Conservation (phyloP, 35 echinoderm and acorn worm genomes). For the Apostichopus parvimensis region DNA sequence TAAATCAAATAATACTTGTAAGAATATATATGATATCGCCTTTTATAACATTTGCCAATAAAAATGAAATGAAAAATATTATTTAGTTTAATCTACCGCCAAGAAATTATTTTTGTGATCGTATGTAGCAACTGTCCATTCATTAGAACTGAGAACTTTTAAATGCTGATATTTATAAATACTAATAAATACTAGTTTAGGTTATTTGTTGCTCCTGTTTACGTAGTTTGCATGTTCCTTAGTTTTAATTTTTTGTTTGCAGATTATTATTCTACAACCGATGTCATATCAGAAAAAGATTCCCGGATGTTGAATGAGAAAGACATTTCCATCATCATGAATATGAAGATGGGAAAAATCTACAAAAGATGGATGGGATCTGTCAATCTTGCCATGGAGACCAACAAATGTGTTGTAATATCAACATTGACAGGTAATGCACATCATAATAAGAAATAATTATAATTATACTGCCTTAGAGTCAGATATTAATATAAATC, state of each 20-base stretch:
- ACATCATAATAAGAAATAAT: too few relatives aligned
- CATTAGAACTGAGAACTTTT: too few relatives aligned
- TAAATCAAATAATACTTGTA: background rate
- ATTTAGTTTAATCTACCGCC: background rate
- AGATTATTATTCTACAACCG: slow-evolving; percentile 31
- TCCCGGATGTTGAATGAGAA: background rate
- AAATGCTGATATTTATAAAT: too few relatives aligned
- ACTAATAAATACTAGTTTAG: too few relatives aligned
- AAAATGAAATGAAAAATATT: background rate
- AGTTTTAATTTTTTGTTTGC: background rate
- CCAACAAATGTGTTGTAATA: slow-evolving; percentile 25
- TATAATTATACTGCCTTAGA: too few relatives aligned
- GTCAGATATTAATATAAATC: too few relatives aligned
- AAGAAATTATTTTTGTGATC: background rate
- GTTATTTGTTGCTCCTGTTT: too few relatives aligned
- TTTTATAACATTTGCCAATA: background rate
- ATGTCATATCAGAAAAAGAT: slow-evolving; percentile 3
- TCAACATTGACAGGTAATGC: background rate
- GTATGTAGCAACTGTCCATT: background rate
- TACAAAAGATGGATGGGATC: slow-evolving; percentile 40
- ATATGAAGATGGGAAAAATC: slow-evolving; percentile 33
- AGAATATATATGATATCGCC: background rate
- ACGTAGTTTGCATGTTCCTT: too few relatives aligned
- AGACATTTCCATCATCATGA: slow-evolving; percentile 13
- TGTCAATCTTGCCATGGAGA: background rate